Evolutionary conservation across 2,888 invertebrate species (phyloP), one percentile per base, ranked within the genome.

Genomic region (Isotomurus palustris): DNA sequence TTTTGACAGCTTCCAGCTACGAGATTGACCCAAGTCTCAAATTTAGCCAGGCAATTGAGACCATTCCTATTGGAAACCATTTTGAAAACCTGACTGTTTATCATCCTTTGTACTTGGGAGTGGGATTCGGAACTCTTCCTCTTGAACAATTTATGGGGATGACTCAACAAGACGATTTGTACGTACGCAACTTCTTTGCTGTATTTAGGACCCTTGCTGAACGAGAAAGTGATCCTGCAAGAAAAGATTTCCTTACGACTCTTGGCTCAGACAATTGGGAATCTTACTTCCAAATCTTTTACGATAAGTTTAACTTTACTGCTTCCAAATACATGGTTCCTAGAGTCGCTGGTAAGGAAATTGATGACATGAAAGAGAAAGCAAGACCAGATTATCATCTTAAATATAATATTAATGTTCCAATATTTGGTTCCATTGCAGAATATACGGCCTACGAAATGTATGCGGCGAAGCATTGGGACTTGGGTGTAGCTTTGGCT

Each of bases 131-230:
- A 12, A 51, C 38, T 2, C 27, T 51, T 24, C 40, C 40, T 27
- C n/a, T 51, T 12, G 40, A 25, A 40, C 12, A 40, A 24, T 51
- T 51, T 19, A 51, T 29, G 51, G 51, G 27, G 5, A 40, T 51
- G 40, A 51, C 32, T 1, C 51, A 51, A 40, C 51, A 51, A 40
- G 51, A 51, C 27, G 25, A 51, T 40, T 19, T 51, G 2, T 51
- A 51, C 41, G 51, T 51, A 1, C 10, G 40, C n/a, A 51, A 51
- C 28, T 27, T 4, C 17, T 51, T 51, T 19, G 2, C 38, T n/a
- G 25, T 51, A 3, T 51, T 51, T 25, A 3, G 14, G 2, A 22
- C 2, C 1, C 25, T 51, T 22, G 22, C 38, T 25, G 28, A 22
- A 5, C 21, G 51, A 44, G 44, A 44, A 22, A 6, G 10, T 8